These are phyloP conservation scores for Lamellibrachia columna DNA, from an alignment of 2,888 invertebrate species.

Conservation along the genomic window DNA sequence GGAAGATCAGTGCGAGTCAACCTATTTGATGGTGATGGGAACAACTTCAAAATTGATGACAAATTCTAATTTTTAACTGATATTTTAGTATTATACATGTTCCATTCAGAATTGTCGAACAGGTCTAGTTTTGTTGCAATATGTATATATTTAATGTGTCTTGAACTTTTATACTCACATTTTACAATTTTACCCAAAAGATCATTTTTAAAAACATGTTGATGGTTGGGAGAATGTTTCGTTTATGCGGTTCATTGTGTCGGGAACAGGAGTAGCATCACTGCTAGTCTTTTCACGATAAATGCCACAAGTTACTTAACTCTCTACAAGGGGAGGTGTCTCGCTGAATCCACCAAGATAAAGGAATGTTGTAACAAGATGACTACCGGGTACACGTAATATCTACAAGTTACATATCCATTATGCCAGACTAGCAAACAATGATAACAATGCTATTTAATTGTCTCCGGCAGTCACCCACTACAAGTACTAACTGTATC, in stretches of 20 bases:
- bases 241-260: background rate
- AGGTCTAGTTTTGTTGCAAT: background rate
- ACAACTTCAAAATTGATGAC: background rate
- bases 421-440: no score
- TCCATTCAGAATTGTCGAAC: background rate
- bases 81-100: background rate
- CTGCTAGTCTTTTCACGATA: background rate
- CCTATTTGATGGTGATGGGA: background rate
- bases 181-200: background rate
- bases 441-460: no score
- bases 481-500: no score
- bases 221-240: background rate
- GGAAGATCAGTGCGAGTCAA: background rate
- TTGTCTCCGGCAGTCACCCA: no score
- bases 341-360: background rate
- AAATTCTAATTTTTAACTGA: background rate
- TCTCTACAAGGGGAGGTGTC: background rate
- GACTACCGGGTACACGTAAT: no score
- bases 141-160: background rate
- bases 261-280: background rate
- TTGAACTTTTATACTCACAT: background rate
- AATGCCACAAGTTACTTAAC: background rate
- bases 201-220: background rate
- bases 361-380: background rate
- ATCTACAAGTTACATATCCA: no score